Evolutionary conservation across 37 sponge, comb jelly and placozoan genomes (phyloP).

Genomic region (Dysidea cf. avara): DNA sequence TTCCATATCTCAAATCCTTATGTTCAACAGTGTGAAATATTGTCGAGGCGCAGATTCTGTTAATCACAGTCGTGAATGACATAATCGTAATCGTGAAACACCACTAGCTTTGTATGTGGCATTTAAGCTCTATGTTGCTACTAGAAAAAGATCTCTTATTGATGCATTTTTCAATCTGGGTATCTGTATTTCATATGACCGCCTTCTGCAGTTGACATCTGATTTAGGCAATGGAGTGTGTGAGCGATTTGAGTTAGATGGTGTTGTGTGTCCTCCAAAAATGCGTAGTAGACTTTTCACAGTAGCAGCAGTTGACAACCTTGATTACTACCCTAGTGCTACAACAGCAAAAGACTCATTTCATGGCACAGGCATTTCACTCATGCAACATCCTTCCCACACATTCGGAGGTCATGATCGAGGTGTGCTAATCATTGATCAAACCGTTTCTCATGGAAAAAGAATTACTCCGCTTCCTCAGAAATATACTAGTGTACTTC

Average conservation of each 20-base stretch:
- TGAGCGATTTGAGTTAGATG: background rate
- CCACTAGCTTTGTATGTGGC: too few relatives aligned
- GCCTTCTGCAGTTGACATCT: constrained; percentile 23
- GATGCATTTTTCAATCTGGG: constrained; percentile 24
- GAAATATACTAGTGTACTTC: background rate
- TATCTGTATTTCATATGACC: constrained; percentile 41
- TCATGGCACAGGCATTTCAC: constrained; percentile 41
- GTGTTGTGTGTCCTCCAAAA: constrained; percentile 25
- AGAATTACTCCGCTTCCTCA: background rate
- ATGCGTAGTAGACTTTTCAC: constrained; percentile 2
- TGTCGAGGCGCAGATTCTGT: too few relatives aligned
- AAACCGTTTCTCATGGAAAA: background rate
- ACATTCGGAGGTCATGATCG: background rate
- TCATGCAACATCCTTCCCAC: constrained; percentile 26
- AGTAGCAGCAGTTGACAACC: constrained; percentile 31
- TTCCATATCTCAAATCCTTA: too few relatives aligned
- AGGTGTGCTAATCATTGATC: background rate
- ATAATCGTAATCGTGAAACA: too few relatives aligned
- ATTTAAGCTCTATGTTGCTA: too few relatives aligned
- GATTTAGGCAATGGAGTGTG: constrained; percentile 27
- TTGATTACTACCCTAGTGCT: constrained; percentile 32
- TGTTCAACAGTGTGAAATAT: too few relatives aligned
- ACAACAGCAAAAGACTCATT: constrained; percentile 20
- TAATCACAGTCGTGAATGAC: too few relatives aligned
- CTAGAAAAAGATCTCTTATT: too few relatives aligned